Percentiles rank a stretch among this genome's conserved stretches.
Evolutionary conservation across 2,888 invertebrate genomes (phyloP).

Genomic region (Thecocarcelia acutangulata): DNA sequence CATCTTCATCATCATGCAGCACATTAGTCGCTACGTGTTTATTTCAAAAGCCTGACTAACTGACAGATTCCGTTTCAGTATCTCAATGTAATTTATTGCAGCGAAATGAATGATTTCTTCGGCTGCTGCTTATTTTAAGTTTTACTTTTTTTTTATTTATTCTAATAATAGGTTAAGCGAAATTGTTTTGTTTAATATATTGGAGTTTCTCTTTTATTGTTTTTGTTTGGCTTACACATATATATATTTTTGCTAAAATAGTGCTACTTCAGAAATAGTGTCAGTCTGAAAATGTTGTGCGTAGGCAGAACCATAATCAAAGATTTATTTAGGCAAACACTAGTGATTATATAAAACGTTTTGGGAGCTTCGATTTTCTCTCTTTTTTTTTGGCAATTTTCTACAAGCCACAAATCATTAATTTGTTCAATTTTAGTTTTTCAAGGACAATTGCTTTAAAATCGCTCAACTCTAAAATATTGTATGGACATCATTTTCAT

Average conservation of each 20-base stretch:
- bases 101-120: conserved; percentile 48
- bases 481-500: neutral
- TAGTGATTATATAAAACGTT: conserved; percentile 67
- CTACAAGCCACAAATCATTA: conserved; percentile 36
- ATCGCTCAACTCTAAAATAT: conserved; percentile 6
- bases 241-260: conserved; percentile 32
- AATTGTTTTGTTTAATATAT: conserved; percentile 60
- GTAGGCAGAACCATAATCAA: conserved; percentile 50
- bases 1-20: conserved; percentile 14
- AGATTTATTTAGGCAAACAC: conserved; percentile 57
- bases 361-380: conserved; percentile 33
- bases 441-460: conserved; percentile 53
- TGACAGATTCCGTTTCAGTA: conserved; percentile 61
- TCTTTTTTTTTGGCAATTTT: conserved; percentile 24
- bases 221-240: neutral
- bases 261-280: conserved; percentile 64
- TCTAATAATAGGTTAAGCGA: conserved; percentile 63
- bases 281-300: conserved; percentile 51
- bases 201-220: conserved; percentile 3
- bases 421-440: conserved; percentile 23
- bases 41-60: conserved; percentile 45
- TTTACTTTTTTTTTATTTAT: conserved; percentile 7
- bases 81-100: conserved; percentile 63
- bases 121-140: conserved; percentile 9
- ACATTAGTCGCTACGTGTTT: conserved; percentile 46